Evolutionary conservation across 2,888 invertebrate genomes (phyloP).

Genomic region (Phyllotreta striolata): DNA sequence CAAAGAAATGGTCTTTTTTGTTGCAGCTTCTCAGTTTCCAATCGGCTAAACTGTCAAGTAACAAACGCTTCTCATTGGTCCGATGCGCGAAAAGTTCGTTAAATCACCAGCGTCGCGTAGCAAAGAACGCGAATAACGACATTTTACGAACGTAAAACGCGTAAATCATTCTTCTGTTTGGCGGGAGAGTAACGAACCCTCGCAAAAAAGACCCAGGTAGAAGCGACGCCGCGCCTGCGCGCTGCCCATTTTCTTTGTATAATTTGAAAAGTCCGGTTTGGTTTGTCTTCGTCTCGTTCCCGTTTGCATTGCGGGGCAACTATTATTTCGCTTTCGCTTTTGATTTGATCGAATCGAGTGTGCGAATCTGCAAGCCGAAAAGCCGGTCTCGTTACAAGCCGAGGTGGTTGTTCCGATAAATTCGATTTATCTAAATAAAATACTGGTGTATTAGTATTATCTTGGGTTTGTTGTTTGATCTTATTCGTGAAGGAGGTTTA

Average conservation of each 20-base stretch:
- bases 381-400: background rate
- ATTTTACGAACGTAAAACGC: background rate
- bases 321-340: background rate
- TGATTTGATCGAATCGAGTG: slow-evolving; percentile 3
- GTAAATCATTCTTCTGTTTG: background rate
- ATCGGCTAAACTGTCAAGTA: no score
- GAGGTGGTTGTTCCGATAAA: background rate
- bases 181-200: background rate
- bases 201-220: slow-evolving; percentile 14
- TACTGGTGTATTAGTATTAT: no score
- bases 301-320: background rate
- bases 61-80: no score
- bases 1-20: no score
- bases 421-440: no score
- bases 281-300: slow-evolving; percentile 1
- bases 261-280: slow-evolving; percentile 26
- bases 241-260: slow-evolving; percentile 12
- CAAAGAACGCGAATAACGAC: no score
- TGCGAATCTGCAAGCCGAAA: background rate
- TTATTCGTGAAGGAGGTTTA: no score
- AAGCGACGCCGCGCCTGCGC: slow-evolving; percentile 20
- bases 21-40: no score
- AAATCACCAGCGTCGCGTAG: no score
- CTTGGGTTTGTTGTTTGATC: no score
- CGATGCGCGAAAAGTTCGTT: no score